Base-by-base conservation (phyloP, 2,113 vertebrate species). In the Microcebus ravelobensis region DNA sequence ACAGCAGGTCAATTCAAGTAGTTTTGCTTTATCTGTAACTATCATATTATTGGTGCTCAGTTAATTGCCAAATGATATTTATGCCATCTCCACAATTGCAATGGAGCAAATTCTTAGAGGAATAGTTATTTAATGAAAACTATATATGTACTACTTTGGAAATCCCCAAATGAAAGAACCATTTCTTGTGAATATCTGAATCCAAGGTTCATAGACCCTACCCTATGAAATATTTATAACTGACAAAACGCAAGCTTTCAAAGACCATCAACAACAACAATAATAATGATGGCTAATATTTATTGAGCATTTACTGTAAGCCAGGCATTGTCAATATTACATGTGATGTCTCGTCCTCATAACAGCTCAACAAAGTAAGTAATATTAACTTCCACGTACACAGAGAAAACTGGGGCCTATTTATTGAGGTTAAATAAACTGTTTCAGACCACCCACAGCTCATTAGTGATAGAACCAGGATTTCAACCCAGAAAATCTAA, bases 231-330 rank as follows among this genome's bases (percentile, higher is more conserved):
- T 71, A 86, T 92, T 97, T 95, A 70, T 81, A 91, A 96, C 74
- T 23, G 36, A 87, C 82, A 87, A 97, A 96, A 98, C 2, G 13
- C 96, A 97, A 98, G 90, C n/a, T 96, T 97, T 95, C 92, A 94
- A 94, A 91, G 88, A 84, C 79, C 91, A 96, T 79, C 21, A 2
- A 18, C 10, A 31, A 14, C 27, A 17, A 9, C 31, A 29, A 27
- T 7, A 34, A 31, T 48, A 21, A 79, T 1, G 68, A 11, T 15
- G 14, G 25, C 71, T 67, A 29, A 79, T 17, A 52, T 55, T 52
- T 52, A 27, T 0, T 21, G 6, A n/a, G 70, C 29, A 42, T n/a
- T 91, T 57, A 42, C 76, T 42, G 10, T 29, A 39, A 85, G n/a
- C 1, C 27, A 59, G 15, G 29, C 17, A 57, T 1, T 73, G 21